phyloP scores from a whole-genome alignment of 2,797 vertebrate genomes.

The Lindbergichthys nudifrons region DNA sequence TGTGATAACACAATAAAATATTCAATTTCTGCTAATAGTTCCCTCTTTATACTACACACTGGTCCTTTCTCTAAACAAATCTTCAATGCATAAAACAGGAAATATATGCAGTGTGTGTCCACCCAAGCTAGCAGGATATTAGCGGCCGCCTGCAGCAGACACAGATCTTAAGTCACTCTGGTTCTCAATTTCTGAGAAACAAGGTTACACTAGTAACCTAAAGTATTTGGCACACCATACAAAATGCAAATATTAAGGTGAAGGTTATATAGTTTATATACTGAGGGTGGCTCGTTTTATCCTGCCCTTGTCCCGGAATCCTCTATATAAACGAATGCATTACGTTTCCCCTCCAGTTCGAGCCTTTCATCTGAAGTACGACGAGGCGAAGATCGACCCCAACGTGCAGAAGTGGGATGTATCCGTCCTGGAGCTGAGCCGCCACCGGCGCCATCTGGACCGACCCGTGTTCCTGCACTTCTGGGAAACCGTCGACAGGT shows the following conservation, averaged over 20 bases:
- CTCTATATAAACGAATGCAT: background rate
- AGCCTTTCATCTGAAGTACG: slow-evolving; percentile 98
- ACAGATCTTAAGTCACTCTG: no score
- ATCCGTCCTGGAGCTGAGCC: slow-evolving; percentile 96
- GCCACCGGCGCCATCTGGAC: slow-evolving; percentile 96
- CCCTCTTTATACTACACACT: no score
- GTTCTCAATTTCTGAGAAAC: no score
- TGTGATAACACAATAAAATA: background rate
- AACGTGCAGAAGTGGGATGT: slow-evolving; percentile 99
- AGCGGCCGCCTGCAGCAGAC: no score
- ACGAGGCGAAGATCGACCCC: slow-evolving; percentile 95
- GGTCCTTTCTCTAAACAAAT: background rate
- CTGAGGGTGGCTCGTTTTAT: background rate
- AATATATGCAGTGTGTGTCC: no score
- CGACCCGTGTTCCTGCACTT: slow-evolving; percentile 95
- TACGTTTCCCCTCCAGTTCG: slow-evolving; percentile 85
- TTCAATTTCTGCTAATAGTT: no score
- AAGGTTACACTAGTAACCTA: no score
- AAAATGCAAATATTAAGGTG: no score
- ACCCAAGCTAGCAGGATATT: no score
- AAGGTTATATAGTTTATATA: no score
- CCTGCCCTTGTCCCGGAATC: rapidly evolving
- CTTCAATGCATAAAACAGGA: background rate
- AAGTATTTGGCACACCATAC: no score
- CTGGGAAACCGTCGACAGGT: slow-evolving; percentile 98